phyloP scores from a whole-genome alignment of 1,140 invertebrate genomes.

The Drosophila nigromelanica region DNA sequence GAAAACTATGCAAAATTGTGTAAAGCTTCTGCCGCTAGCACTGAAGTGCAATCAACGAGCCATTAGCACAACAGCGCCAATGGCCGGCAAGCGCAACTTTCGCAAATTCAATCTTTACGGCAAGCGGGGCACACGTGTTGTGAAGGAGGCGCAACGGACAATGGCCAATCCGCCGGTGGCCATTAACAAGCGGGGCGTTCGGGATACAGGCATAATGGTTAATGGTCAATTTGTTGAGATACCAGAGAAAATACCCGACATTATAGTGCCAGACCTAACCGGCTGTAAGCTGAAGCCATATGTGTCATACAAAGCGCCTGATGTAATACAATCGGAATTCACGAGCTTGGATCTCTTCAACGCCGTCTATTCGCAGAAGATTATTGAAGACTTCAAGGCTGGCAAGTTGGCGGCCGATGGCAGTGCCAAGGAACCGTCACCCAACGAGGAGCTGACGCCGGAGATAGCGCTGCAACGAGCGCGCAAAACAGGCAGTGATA shows the following conservation, averaged over 20 bases:
- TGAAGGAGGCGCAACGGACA: slow-evolving; percentile 86
- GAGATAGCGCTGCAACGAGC: slow-evolving; percentile 89
- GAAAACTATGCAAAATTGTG: slow-evolving; percentile 72
- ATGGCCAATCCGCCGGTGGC: slow-evolving; percentile 87
- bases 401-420: slow-evolving; percentile 89
- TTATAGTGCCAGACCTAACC: slow-evolving; percentile 95
- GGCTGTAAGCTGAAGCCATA: slow-evolving; percentile 95
- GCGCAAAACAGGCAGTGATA: slow-evolving; percentile 90
- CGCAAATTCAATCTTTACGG: slow-evolving; percentile 89
- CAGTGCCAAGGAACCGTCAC: slow-evolving; percentile 88
- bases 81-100: slow-evolving; percentile 91
- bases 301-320: slow-evolving; percentile 92
- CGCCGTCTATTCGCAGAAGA: slow-evolving; percentile 92
- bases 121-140: slow-evolving; percentile 88
- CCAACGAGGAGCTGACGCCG: slow-evolving; percentile 88
- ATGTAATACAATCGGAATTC: slow-evolving; percentile 91
- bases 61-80: slow-evolving; percentile 86
- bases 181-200: slow-evolving; percentile 88
- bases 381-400: slow-evolving; percentile 90
- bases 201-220: slow-evolving; percentile 86
- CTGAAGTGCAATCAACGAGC: slow-evolving; percentile 79
- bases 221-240: slow-evolving; percentile 87
- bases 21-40: slow-evolving; percentile 58
- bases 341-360: slow-evolving; percentile 94
- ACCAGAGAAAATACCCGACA: slow-evolving; percentile 95